Conservation (phyloP, 2,797 vertebrate genomes). For the Chiroxiphia lanceolata region DNA sequence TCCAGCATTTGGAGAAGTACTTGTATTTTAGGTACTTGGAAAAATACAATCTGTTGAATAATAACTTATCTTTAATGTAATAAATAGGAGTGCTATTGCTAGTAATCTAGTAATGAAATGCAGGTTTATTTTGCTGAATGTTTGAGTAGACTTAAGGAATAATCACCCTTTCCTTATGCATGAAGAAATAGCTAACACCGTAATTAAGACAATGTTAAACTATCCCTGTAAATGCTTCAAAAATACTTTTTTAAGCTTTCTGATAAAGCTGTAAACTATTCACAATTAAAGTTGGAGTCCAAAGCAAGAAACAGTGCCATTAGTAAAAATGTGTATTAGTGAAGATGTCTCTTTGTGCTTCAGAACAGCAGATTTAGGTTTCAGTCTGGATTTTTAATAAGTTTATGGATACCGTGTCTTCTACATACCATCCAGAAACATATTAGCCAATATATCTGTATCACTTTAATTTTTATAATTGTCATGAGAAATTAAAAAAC, state of each 20-base stretch:
- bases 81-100: not conserved
- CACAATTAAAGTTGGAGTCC: not conserved
- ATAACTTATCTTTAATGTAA: not conserved
- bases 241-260: not conserved
- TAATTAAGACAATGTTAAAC: constrained; percentile 13
- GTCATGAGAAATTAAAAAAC: not conserved
- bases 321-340: not conserved
- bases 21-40: not conserved
- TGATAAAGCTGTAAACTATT: not conserved
- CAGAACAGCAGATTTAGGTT: not conserved
- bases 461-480: not conserved
- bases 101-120: not conserved
- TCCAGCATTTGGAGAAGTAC: not conserved
- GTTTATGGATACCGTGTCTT: not conserved
- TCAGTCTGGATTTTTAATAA: not conserved
- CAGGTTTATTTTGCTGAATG: not conserved
- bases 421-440: not conserved
- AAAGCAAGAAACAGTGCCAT: not conserved
- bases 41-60: not conserved
- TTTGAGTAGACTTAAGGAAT: not conserved
- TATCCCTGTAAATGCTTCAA: not conserved
- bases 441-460: not conserved
- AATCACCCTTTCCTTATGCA: not conserved
- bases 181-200: not conserved
- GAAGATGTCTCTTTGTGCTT: not conserved